Percentiles rank a stretch among this genome's conserved stretches.
phyloP scores from a whole-genome alignment of 2,797 vertebrate genomes.

The Tapirus indicus region DNA sequence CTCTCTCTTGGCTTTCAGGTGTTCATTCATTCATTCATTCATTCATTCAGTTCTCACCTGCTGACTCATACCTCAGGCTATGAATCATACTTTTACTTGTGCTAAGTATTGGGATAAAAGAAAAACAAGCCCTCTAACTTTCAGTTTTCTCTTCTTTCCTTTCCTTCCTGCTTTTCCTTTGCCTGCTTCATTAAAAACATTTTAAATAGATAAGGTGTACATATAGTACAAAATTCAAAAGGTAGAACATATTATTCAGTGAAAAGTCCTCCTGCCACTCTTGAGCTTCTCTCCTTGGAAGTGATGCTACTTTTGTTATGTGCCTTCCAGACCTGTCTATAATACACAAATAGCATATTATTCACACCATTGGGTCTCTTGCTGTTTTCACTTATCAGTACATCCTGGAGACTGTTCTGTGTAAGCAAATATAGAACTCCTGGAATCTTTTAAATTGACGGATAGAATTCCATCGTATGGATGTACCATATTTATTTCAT shows the following conservation, averaged over 20 bases:
- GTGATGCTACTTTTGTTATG: not conserved
- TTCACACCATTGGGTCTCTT: not conserved
- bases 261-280: not conserved
- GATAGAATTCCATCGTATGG: not conserved
- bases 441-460: not conserved
- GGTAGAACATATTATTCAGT: not conserved
- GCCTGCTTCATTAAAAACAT: not conserved
- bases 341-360: no score
- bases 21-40: not conserved
- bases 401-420: not conserved
- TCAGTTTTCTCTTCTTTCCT: not conserved
- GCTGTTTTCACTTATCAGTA: not conserved
- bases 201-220: not conserved
- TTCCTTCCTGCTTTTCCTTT: not conserved
- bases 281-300: not conserved
- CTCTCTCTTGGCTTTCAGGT: not conserved
- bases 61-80: not conserved
- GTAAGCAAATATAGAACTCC: not conserved
- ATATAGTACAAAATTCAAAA: not conserved
- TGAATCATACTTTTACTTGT: not conserved
- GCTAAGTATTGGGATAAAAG: not conserved
- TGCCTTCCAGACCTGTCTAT: not conserved
- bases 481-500: not conserved
- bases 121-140: not conserved
- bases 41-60: not conserved